Evolutionary conservation across 2,797 vertebrate genomes (phyloP).

Genomic region (Brotula barbata): DNA sequence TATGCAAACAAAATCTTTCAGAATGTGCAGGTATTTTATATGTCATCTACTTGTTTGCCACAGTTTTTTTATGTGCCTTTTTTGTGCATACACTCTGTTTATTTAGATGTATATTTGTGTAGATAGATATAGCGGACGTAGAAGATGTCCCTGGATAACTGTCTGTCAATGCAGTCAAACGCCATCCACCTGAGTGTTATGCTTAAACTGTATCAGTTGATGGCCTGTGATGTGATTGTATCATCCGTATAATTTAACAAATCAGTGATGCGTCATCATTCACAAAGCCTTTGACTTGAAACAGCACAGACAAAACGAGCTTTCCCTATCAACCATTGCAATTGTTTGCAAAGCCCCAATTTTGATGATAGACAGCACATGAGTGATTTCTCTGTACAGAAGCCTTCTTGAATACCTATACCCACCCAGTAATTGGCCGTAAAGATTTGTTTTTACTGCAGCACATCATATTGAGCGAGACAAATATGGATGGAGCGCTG

Average conservation of each 20-base stretch:
- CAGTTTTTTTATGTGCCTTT: too few relatives aligned
- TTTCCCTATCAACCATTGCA: constrained; percentile 26
- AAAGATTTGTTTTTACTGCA: constrained; percentile 31
- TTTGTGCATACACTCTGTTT: constrained; percentile 4
- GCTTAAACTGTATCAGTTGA: background rate
- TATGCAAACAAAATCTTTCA: too few relatives aligned
- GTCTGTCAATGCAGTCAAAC: constrained; percentile 11
- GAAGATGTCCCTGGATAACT: too few relatives aligned
- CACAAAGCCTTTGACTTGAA: background rate
- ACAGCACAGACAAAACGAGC: constrained; percentile 53
- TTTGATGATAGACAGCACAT: constrained; percentile 40
- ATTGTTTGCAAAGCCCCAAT: constrained; percentile 25
- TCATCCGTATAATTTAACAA: constrained; percentile 12
- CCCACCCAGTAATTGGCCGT: constrained; percentile 43
- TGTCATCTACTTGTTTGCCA: too few relatives aligned
- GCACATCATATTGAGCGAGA: constrained; percentile 27
- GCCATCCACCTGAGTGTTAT: constrained; percentile 1
- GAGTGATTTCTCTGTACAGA: constrained; percentile 28
- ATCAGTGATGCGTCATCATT: constrained; percentile 16
- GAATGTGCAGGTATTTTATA: too few relatives aligned
- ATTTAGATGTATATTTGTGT: background rate
- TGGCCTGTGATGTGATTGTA: constrained; percentile 1
- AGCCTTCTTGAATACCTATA: constrained; percentile 25
- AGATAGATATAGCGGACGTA: background rate
- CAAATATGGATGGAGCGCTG: constrained; percentile 34